These are phyloP conservation scores for Sarcophaga subvicina DNA, from an alignment of 2,888 invertebrate species.

Conservation along the genomic window DNA sequence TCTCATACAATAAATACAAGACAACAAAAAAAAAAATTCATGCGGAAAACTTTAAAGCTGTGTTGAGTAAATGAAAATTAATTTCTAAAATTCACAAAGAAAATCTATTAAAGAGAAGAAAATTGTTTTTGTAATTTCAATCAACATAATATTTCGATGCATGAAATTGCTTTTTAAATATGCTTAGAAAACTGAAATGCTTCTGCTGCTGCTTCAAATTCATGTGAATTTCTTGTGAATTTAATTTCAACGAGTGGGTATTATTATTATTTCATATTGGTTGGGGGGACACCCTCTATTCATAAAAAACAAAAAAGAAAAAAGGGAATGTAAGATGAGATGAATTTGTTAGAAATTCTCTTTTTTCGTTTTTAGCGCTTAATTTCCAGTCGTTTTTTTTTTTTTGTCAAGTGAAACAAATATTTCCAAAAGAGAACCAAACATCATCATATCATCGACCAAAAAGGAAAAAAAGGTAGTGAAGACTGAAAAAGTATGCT, in stretches of 20 bases:
- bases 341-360: background rate
- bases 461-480: background rate
- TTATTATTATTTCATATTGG: background rate
- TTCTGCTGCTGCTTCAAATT: background rate
- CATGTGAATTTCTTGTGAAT: background rate
- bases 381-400: background rate
- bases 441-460: background rate
- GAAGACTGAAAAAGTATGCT: background rate
- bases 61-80: no score
- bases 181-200: no score
- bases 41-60: background rate
- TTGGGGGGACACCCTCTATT: background rate
- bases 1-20: background rate
- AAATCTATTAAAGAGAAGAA: background rate
- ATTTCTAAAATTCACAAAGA: conserved; percentile 19
- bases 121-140: background rate
- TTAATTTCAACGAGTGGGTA: background rate
- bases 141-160: no score
- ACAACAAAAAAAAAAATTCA: conserved; percentile 1
- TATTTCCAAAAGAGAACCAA: background rate
- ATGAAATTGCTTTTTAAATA: no score
- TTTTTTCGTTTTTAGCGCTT: background rate
- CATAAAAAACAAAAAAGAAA: background rate
- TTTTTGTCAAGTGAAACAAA: background rate
- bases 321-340: background rate